Conservation (phyloP, 2,113 vertebrate species). For the Mustela nigripes region DNA sequence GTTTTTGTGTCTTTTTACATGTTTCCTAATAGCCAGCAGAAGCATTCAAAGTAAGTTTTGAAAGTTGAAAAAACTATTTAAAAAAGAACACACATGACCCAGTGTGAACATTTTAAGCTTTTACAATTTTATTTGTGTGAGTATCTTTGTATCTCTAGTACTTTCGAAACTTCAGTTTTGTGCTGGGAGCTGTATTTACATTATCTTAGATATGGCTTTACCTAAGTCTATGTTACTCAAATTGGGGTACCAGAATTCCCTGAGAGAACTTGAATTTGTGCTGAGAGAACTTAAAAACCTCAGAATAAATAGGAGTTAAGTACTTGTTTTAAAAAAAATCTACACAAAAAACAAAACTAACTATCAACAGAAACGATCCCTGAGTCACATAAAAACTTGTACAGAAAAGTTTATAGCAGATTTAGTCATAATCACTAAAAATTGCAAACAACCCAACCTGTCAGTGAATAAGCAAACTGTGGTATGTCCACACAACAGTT, state of each 20-base stretch:
- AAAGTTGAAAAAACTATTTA: conserved; percentile 7
- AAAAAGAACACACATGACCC: neutral
- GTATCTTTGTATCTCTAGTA: neutral
- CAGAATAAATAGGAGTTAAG: neutral
- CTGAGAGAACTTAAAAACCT: neutral
- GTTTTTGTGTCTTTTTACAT: neutral
- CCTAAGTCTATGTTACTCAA: neutral
- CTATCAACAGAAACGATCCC: neutral
- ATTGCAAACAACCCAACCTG: neutral
- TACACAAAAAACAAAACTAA: neutral
- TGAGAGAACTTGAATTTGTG: neutral
- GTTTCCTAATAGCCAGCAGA: neutral
- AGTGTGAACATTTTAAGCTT: neutral
- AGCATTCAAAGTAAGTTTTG: neutral
- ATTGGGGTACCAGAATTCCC: neutral
- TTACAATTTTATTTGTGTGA: neutral
- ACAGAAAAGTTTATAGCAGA: neutral
- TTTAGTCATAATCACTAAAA: conserved; percentile 18
- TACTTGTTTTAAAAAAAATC: neutral
- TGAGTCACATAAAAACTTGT: neutral
- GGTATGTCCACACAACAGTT: neutral
- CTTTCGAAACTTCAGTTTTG: conserved; percentile 18
- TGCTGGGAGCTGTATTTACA: neutral
- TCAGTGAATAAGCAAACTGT: neutral
- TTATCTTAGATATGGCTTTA: neutral